A percentile compares a stretch with the other conserved stretches of the same genome.
Conservation (phyloP, 2,113 vertebrate genomes). For the Syngnathus scovelli region DNA sequence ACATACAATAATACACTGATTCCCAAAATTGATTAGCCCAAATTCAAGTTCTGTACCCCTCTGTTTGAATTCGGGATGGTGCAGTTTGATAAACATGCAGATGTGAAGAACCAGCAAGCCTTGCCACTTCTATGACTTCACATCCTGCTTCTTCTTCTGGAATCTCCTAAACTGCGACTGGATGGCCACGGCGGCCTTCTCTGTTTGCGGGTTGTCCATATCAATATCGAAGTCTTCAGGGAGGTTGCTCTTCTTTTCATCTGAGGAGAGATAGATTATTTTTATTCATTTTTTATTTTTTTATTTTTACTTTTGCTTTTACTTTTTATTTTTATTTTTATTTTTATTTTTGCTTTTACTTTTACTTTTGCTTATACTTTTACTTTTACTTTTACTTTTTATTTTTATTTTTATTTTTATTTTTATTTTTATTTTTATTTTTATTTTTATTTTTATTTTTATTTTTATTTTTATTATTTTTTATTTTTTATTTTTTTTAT, state of each 20-base stretch:
- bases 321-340: too few relatives aligned
- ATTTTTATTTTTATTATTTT: too few relatives aligned
- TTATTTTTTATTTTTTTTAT: too few relatives aligned
- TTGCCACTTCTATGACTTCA: slow-evolving; percentile 78
- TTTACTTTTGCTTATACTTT: too few relatives aligned
- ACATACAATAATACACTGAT: slow-evolving; percentile 44
- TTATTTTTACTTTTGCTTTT: too few relatives aligned
- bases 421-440: too few relatives aligned
- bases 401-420: too few relatives aligned
- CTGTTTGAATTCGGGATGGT: slow-evolving; percentile 52
- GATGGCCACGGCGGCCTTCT: slow-evolving; percentile 91
- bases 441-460: too few relatives aligned
- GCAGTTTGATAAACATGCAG: slow-evolving; percentile 69
- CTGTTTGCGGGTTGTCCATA: slow-evolving; percentile 90
- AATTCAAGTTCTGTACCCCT: slow-evolving; percentile 14
- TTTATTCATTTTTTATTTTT: too few relatives aligned
- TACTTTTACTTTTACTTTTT: too few relatives aligned
- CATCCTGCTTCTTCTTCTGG: slow-evolving; percentile 93
- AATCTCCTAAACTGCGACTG: slow-evolving; percentile 99
- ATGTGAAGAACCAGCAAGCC: slow-evolving; percentile 5
- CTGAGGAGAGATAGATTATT: slow-evolving; percentile 52
- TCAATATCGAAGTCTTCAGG: slow-evolving; percentile 92
- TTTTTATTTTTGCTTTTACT: too few relatives aligned
- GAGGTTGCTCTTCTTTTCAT: slow-evolving; percentile 83
- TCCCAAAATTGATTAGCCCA: slow-evolving; percentile 39